These are phyloP conservation scores for Gymnoscopelus microlampas DNA, from an alignment of 2,797 vertebrate genomes.

Conservation along the genomic window DNA sequence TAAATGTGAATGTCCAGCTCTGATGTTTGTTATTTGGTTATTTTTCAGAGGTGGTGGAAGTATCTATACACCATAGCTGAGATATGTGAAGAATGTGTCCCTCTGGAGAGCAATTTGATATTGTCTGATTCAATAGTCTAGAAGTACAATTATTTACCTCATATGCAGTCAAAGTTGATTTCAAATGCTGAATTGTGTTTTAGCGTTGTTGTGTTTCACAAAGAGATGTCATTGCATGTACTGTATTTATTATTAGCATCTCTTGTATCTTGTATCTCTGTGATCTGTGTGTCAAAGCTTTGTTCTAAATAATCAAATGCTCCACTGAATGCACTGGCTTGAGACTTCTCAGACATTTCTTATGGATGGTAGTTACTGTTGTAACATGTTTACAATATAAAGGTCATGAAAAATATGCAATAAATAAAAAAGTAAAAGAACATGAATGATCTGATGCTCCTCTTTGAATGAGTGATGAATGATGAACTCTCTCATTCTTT, in stretches of 20 bases:
- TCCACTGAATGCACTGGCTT: constrained; percentile 25
- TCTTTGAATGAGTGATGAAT: constrained; percentile 18
- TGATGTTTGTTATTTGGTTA: background rate
- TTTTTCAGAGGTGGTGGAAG: background rate
- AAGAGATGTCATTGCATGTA: background rate
- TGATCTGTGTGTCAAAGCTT: background rate
- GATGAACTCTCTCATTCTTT: background rate
- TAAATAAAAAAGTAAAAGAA: constrained; percentile 33
- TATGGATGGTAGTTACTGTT: constrained; percentile 10
- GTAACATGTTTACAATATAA: constrained; percentile 14
- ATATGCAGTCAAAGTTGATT: constrained; percentile 14
- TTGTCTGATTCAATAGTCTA: background rate
- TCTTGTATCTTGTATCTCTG: constrained; percentile 17
- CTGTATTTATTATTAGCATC: constrained; percentile 22
- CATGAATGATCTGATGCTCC: background rate
- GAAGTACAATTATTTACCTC: constrained; percentile 34
- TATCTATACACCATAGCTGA: background rate
- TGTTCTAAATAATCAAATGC: constrained; percentile 2
- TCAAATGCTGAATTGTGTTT: constrained; percentile 26
- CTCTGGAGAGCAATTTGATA: background rate
- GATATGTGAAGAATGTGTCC: background rate
- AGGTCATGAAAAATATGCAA: constrained; percentile 33
- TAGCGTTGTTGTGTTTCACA: constrained; percentile 7
- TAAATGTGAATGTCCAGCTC: background rate
- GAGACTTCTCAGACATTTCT: background rate